phyloP scores from a whole-genome alignment of 2,888 invertebrate species.

The Amblyjoppa proteus region DNA sequence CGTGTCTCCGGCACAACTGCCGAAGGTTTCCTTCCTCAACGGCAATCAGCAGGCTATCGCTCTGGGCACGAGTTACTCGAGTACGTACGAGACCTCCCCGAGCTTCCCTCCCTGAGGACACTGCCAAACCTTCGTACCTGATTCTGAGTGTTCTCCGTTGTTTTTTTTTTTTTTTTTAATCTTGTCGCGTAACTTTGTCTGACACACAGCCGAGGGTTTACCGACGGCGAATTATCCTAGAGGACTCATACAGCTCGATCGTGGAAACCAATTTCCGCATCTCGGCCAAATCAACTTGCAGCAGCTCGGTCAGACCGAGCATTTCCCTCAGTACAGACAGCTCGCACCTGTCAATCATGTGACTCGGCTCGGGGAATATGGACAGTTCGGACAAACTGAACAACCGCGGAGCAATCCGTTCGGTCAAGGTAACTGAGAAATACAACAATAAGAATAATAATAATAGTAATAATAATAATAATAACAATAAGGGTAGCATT shows the following conservation, averaged over 20 bases:
- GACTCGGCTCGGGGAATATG: constrained; percentile 46
- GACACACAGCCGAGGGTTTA: constrained; percentile 23
- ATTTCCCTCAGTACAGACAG: constrained; percentile 53
- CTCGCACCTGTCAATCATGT: background rate
- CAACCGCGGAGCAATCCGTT: constrained; percentile 49
- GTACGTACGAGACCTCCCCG: constrained; percentile 21
- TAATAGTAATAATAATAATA: too few species aligned
- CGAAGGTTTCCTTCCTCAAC: constrained; percentile 70
- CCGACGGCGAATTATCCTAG: constrained; percentile 44
- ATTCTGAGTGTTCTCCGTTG: too few species aligned
- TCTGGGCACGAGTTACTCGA: constrained; percentile 44
- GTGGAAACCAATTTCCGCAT: constrained; percentile 35
- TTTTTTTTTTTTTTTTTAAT: background rate
- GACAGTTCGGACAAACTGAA: constrained; percentile 45
- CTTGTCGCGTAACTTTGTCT: background rate
- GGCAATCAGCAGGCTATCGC: constrained; percentile 56
- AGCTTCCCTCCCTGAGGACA: background rate
- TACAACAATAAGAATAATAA: background rate
- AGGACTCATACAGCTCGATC: constrained; percentile 56
- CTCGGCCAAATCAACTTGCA: constrained; percentile 41
- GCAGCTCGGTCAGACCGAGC: constrained; percentile 65
- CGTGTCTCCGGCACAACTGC: constrained; percentile 63
- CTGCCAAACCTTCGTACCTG: background rate
- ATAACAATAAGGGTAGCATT: background rate
- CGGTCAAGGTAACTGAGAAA: constrained; percentile 45